Conservation (phyloP, 2,888 invertebrate species). For the Colostygia pectinataria region DNA sequence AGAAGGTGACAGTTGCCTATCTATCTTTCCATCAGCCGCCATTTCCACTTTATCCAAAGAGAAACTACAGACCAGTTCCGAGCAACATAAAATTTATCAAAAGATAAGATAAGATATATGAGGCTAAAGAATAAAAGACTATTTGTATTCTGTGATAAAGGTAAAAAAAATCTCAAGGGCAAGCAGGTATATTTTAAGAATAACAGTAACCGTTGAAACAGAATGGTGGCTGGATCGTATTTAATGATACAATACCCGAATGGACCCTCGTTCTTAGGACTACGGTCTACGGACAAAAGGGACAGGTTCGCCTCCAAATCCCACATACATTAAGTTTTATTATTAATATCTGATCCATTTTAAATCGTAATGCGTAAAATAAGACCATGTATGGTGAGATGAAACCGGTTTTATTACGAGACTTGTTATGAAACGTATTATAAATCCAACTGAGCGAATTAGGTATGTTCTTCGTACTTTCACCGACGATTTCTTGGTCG, state of each 20-base stretch:
- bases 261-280: slow-evolving; percentile 47
- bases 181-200: slow-evolving; percentile 49
- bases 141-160: too few species aligned
- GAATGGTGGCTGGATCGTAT: slow-evolving; percentile 53
- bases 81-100: slow-evolving; percentile 26
- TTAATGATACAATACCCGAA: slow-evolving; percentile 55
- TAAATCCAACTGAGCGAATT: slow-evolving; percentile 65
- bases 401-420: slow-evolving; percentile 68
- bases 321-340: slow-evolving; percentile 56
- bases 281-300: slow-evolving; percentile 50
- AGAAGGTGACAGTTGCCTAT: slow-evolving; percentile 21
- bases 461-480: slow-evolving; percentile 68
- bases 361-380: slow-evolving; percentile 53
- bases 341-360: slow-evolving; percentile 56
- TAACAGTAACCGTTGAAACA: slow-evolving; percentile 57
- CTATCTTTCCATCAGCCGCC: slow-evolving; percentile 10
- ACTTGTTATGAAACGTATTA: slow-evolving; percentile 72
- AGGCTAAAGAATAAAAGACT: slow-evolving; percentile 14
- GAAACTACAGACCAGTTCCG: slow-evolving; percentile 14
- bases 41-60: slow-evolving; percentile 9
- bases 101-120: slow-evolving; percentile 30
- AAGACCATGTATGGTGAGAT: slow-evolving; percentile 43
- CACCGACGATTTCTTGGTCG: slow-evolving; percentile 71
- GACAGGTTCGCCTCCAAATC: slow-evolving; percentile 61
- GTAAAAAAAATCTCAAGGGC: slow-evolving; percentile 39